Conservation (phyloP, 2,113 vertebrate species). For the Periophthalmus modestus region DNA sequence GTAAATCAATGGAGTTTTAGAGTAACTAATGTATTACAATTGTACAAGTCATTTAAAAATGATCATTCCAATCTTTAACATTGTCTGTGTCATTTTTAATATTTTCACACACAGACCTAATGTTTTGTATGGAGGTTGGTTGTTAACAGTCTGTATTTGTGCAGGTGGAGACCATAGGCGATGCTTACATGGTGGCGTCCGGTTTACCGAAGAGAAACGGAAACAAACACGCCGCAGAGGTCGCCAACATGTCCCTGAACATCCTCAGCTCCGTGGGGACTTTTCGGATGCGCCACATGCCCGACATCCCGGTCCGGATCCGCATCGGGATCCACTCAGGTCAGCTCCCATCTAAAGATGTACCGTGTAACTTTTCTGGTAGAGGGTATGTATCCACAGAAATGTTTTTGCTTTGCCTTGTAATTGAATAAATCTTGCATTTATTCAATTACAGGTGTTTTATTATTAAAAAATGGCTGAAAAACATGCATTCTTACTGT, state of each 20-base stretch:
- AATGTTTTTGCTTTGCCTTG: too few species aligned
- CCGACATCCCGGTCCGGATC: slow-evolving; percentile 87
- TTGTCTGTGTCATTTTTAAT: too few species aligned
- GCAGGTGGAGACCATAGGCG: slow-evolving; percentile 93
- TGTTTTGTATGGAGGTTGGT: background rate
- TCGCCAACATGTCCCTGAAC: slow-evolving; percentile 92
- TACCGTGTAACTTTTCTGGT: too few species aligned
- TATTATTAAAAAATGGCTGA: too few species aligned
- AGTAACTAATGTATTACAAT: too few species aligned
- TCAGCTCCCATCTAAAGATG: slow-evolving; percentile 34
- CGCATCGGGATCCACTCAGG: slow-evolving; percentile 90
- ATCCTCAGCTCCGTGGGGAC: slow-evolving; percentile 90
- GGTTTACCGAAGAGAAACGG: slow-evolving; percentile 90
- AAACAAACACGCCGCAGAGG: slow-evolving; percentile 89
- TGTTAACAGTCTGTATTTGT: background rate
- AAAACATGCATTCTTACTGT: too few species aligned
- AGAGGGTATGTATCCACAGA: too few species aligned
- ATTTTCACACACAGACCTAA: background rate
- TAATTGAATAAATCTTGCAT: too few species aligned
- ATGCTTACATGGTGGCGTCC: slow-evolving; percentile 92
- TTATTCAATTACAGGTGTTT: too few species aligned
- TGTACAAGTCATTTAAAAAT: too few species aligned
- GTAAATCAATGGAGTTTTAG: too few species aligned
- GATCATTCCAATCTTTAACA: too few species aligned
- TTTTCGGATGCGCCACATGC: slow-evolving; percentile 92